Conservation (phyloP, 2,797 vertebrate species). For the Lepilemur septentrionalis region DNA sequence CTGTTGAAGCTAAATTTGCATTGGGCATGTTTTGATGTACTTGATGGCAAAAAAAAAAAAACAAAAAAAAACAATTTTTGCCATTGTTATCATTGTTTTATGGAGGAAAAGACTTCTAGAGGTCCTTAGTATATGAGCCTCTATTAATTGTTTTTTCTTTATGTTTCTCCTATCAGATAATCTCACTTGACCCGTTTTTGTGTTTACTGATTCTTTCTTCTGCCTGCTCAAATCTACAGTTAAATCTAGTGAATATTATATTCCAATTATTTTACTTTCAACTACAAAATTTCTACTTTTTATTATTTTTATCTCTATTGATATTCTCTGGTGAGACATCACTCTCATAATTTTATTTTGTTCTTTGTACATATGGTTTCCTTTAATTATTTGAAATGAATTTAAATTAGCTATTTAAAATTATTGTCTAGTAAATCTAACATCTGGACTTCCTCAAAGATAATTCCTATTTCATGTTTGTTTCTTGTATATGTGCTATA, state of each 20-base stretch:
- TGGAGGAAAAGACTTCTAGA: too few species aligned
- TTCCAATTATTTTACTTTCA: neutral
- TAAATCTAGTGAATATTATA: neutral
- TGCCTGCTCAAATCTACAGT: neutral
- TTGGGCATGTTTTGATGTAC: fast-evolving
- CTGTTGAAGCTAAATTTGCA: neutral
- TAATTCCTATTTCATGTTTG: neutral
- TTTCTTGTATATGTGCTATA: neutral
- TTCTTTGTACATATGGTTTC: neutral
- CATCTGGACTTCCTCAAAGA: neutral
- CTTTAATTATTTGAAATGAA: neutral
- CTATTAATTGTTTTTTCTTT: neutral
- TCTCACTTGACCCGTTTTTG: neutral
- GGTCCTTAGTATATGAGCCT: neutral
- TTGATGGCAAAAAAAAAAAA: too few species aligned
- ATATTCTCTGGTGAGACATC: neutral
- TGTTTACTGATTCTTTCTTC: neutral
- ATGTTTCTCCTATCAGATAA: neutral
- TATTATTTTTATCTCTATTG: neutral
- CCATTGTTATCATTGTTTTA: too few species aligned
- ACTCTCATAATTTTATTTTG: neutral
- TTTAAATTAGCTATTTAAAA: neutral
- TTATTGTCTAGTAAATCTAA: neutral
- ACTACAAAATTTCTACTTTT: neutral
- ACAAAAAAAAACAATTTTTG: too few species aligned